Base-by-base conservation (phyloP, 2,888 invertebrate species). In the Orthosia incerta region DNA sequence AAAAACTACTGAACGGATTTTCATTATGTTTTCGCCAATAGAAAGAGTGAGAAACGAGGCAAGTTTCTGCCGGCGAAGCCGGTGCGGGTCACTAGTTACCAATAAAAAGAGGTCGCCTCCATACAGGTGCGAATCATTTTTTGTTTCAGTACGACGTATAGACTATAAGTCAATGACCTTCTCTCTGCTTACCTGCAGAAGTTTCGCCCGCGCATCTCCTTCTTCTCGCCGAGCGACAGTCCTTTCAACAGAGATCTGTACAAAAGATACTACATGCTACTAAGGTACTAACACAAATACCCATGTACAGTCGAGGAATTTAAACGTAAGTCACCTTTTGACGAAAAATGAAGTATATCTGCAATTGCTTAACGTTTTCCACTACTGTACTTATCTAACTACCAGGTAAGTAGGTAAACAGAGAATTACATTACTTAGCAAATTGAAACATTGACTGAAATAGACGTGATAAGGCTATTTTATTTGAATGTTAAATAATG, bases 261-360 rank as follows among this genome's bases (percentile, higher is more conserved):
- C n/a, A 69, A 13, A 79, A 67, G 12, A 79, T n/a, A 73, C 65
- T 59, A 50, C 80, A 74, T 79, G 80, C 80, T 62, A 63, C 65
- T 57, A 51, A 68, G 4, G 31, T 45, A 53, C 70, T 51, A 53
- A 65, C 55, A 75, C 53, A 80, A 26, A 53, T 1, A 51, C 80
- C 51, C 78, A 13, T 16, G 13, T 23, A n/a, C 69, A 31, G 7
- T 68, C 5, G n/a, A 20, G 13, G 56, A n/a, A 31, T 20, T 18
- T 13, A 68, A 51, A 48, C 5, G 20, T 26, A 18, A 39, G 26
- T 26, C 55, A 56, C 3, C 15, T 23, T 20, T 13, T 18, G 4
- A 45, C 20, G 23, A 26, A 9, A 20, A 51, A 23, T 45, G 1
- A 45, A 26, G 7, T 26, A 9, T 16, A 23, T 57, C n/a, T 3